phyloP scores from a whole-genome alignment of 1,140 invertebrate genomes.

The Atta cephalotes region DNA sequence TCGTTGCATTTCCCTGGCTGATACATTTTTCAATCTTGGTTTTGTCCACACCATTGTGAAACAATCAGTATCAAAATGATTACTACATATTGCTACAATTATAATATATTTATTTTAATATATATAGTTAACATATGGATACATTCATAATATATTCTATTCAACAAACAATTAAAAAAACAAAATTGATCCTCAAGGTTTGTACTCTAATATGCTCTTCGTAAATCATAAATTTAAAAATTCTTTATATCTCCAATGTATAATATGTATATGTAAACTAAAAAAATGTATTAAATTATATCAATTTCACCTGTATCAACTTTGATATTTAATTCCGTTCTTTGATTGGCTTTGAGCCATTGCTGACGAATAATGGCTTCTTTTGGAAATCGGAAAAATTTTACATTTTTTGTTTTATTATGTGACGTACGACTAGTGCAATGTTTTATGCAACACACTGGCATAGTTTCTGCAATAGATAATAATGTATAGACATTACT shows the following conservation, averaged over 20 bases:
- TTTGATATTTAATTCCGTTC: neutral
- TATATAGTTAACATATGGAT: too few species aligned
- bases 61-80: neutral
- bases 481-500: too few species aligned
- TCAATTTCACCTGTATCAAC: neutral
- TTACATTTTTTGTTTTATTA: neutral
- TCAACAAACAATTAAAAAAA: too few species aligned
- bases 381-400: neutral
- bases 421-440: neutral
- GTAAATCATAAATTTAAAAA: too few species aligned
- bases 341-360: neutral
- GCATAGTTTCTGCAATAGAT: neutral
- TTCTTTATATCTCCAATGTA: too few species aligned
- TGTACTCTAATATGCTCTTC: too few species aligned
- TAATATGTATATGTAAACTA: too few species aligned
- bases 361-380: neutral
- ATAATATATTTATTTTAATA: neutral
- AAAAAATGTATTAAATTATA: too few species aligned
- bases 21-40: neutral
- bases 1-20: neutral
- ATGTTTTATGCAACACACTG: neutral
- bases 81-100: constrained; percentile 1
- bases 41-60: neutral
- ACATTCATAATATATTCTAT: too few species aligned
- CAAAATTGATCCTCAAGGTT: too few species aligned